Percentiles rank a stretch among this genome's conserved stretches.
These are phyloP conservation scores for Paracyclopina nana DNA, from an alignment of 1,140 invertebrate genomes.

Conservation along the genomic window DNA sequence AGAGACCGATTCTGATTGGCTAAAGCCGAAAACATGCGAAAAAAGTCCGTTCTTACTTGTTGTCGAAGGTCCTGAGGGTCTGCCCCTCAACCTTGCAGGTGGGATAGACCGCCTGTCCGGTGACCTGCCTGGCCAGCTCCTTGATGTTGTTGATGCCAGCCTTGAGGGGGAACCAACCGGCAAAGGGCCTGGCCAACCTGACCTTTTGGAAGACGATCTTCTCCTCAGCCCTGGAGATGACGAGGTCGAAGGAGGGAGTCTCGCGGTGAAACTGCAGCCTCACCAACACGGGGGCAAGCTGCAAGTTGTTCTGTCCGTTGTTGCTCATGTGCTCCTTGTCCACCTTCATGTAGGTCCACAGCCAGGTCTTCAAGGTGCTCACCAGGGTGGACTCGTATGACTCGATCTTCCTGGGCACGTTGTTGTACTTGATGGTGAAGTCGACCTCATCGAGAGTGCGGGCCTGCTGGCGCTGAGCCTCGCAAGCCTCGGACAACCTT, in stretches of 20 bases:
- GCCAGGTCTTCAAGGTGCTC: background rate
- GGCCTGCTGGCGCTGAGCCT: background rate
- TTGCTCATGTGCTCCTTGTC: background rate
- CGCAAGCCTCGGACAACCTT: background rate
- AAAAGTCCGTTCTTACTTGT: too few species aligned
- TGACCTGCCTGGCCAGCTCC: background rate
- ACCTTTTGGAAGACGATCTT: constrained; percentile 1
- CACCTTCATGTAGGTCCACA: constrained; percentile 5
- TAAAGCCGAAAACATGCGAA: too few species aligned
- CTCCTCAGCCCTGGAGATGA: background rate
- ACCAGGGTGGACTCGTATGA: background rate
- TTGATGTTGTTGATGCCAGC: background rate
- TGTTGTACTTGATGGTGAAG: background rate
- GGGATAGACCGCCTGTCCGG: background rate
- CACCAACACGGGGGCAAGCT: background rate
- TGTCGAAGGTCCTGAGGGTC: background rate
- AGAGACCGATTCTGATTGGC: too few species aligned
- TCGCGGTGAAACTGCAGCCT: background rate
- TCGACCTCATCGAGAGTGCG: constrained; percentile 12
- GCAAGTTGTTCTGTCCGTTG: background rate
- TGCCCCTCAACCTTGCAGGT: background rate
- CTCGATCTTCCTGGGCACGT: constrained; percentile 3
- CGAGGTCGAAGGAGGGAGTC: background rate
- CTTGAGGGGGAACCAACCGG: background rate
- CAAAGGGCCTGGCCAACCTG: background rate